Evolutionary conservation across 2,888 invertebrate species (phyloP).

Genomic region (Calephelis perditalis): DNA sequence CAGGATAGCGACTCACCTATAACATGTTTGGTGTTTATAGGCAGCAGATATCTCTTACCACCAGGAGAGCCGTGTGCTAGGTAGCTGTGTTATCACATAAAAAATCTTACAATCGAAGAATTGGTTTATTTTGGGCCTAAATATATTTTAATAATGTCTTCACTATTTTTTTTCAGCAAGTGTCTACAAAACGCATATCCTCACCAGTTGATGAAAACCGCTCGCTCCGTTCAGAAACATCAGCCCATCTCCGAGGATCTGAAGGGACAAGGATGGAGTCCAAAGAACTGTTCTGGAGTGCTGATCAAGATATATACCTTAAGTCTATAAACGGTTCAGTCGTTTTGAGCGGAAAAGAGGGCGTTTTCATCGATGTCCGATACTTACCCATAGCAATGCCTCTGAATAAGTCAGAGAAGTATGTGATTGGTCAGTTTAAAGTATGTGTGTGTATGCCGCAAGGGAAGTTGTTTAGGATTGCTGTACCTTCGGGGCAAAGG

Average conservation of each 20-base stretch:
- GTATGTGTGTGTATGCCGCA: conserved; percentile 94
- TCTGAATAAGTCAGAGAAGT: conserved; percentile 48
- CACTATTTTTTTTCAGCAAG: conserved; percentile 52
- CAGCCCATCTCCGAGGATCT: conserved; percentile 85
- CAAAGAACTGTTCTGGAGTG: conserved; percentile 84
- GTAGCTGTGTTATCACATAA: too few species aligned
- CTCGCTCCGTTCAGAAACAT: conserved; percentile 81
- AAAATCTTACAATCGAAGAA: too few species aligned
- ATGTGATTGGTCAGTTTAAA: conserved; percentile 83
- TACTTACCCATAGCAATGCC: conserved; percentile 82
- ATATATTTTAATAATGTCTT: too few species aligned
- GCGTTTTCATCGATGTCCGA: conserved; percentile 84
- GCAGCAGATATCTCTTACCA: too few species aligned
- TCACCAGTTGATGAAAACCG: conserved; percentile 85
- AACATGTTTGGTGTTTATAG: too few species aligned
- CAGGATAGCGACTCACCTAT: too few species aligned
- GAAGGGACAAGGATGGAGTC: conserved; percentile 88
- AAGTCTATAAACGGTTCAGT: conserved; percentile 87
- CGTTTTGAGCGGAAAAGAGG: conserved; percentile 82
- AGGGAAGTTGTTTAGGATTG: conserved; percentile 89
- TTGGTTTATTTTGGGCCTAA: too few species aligned
- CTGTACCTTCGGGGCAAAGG: conserved; percentile 79
- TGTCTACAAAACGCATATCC: conserved; percentile 84
- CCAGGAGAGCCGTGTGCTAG: too few species aligned
- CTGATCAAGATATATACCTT: conserved; percentile 87